Base-by-base conservation (phyloP, 2,888 invertebrate genomes). In the Cheilosia variabilis region DNA sequence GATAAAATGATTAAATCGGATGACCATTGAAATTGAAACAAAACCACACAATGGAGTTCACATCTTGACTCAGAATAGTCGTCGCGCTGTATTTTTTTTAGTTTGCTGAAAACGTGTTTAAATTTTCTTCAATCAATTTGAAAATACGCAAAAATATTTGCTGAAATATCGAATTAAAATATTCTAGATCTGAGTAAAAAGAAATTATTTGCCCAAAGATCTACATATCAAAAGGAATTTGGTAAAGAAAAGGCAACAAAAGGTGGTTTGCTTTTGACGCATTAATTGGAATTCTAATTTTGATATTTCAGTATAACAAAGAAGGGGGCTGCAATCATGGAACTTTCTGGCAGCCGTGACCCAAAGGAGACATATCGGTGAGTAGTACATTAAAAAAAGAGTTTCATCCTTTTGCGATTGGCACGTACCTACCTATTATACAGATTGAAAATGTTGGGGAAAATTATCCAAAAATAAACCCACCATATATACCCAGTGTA, bases 351-450 rank as follows among this genome's bases (percentile, higher is more conserved):
- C 58, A 77, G 72, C 31, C 81, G 81, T 72, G 86, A 86, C 47
- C 81, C 86, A 22, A 86, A 86, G 81, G 86, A 86, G 76, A 81
- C 76, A 5, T 86, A 81, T 86, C 86, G 86, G 86, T 86, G 34
- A 77, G 76, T 80, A 65, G 37, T 15, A 37, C 10, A 34, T 34
- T 34, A 13, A 34, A 17, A 10, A 1, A 34, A 17, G 10, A 2
- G 15, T 22, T 27, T 47, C n/a, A 47, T 55, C 41, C 50, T 27
- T 43, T 55, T 63, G 17, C 13, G 9, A 31, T 52, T 62, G 52
- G 34, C 57, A 52, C 13, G 17, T 55, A 34, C 22, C 19, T 34
- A 45, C n/a, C n/a, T 24, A 55, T 34, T 34, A 27, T 27, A 34
- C 24, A 47, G 17, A 10, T 34, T 37, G 41, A 34, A 47, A 50